Percentiles rank a stretch among this genome's conserved stretches.
These are phyloP conservation scores for Myotis brandtii DNA, from an alignment of 2,113 vertebrate species.

Conservation along the genomic window DNA sequence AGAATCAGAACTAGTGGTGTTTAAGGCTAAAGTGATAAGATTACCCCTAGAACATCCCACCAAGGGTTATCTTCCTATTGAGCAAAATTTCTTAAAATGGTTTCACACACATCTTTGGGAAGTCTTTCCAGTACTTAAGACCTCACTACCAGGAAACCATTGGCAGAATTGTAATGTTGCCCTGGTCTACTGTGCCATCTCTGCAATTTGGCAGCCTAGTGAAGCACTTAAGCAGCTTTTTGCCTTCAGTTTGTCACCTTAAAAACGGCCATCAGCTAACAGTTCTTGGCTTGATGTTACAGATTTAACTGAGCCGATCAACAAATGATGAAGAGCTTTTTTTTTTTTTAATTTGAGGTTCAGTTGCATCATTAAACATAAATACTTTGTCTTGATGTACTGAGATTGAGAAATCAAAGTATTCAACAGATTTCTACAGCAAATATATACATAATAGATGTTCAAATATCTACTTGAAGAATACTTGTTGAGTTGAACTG, in stretches of 20 bases:
- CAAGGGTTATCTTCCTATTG: slow-evolving; percentile 11
- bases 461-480: neutral
- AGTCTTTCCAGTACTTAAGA: slow-evolving; percentile 48
- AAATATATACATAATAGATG: neutral
- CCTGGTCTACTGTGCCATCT: neutral
- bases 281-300: slow-evolving; percentile 1
- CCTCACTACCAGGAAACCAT: slow-evolving; percentile 47
- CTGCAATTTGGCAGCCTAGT: neutral
- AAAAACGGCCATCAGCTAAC: slow-evolving; percentile 1
- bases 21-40: neutral
- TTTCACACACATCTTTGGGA: neutral
- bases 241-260: slow-evolving; percentile 19
- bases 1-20: neutral
- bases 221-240: slow-evolving; percentile 40
- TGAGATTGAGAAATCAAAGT: neutral
- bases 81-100: slow-evolving; percentile 12
- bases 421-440: neutral
- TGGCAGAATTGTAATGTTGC: neutral
- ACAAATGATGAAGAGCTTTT: neutral
- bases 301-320: neutral
- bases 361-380: neutral
- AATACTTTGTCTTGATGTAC: neutral
- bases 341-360: neutral
- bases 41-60: neutral
- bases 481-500: neutral